These are phyloP conservation scores for Drosophila funebris DNA, from an alignment of 1,140 invertebrate species.

Conservation along the genomic window DNA sequence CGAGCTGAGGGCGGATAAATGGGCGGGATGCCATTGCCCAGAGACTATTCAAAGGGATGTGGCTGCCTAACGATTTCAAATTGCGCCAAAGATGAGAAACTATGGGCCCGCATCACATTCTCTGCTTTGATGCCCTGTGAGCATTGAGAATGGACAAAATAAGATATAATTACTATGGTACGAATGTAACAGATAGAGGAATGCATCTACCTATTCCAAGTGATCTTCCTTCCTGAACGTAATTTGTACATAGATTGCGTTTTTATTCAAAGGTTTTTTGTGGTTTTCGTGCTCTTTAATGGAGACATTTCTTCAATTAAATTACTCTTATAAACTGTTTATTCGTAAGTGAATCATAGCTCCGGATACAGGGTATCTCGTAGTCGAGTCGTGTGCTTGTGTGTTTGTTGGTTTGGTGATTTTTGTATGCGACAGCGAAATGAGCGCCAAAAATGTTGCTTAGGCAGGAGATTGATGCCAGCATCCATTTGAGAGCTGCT, in stretches of 20 bases:
- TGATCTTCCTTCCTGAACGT: too few species aligned
- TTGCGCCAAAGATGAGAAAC: constrained; percentile 70
- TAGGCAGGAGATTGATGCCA: constrained; percentile 66
- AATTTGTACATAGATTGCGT: too few species aligned
- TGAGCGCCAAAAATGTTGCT: constrained; percentile 69
- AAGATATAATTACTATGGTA: background rate
- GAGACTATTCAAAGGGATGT: constrained; percentile 28
- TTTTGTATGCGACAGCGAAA: constrained; percentile 61
- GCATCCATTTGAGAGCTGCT: constrained; percentile 35
- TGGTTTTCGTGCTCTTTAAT: too few species aligned
- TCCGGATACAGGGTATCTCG: background rate
- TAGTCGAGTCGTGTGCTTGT: background rate
- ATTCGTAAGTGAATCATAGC: too few species aligned
- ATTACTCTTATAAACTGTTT: too few species aligned
- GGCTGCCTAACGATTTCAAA: constrained; percentile 65
- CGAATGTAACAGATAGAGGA: background rate
- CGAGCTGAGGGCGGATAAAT: constrained; percentile 1
- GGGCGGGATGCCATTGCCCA: constrained; percentile 19
- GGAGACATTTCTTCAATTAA: too few species aligned
- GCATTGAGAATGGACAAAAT: background rate
- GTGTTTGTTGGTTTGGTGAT: constrained; percentile 10
- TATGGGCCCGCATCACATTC: constrained; percentile 1
- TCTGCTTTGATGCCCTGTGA: background rate
- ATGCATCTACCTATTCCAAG: background rate
- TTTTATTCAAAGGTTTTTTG: too few species aligned